Percentiles rank a stretch among this genome's conserved stretches.
Conservation (phyloP, 1,140 invertebrate genomes). For the Platorchestia sp. region DNA sequence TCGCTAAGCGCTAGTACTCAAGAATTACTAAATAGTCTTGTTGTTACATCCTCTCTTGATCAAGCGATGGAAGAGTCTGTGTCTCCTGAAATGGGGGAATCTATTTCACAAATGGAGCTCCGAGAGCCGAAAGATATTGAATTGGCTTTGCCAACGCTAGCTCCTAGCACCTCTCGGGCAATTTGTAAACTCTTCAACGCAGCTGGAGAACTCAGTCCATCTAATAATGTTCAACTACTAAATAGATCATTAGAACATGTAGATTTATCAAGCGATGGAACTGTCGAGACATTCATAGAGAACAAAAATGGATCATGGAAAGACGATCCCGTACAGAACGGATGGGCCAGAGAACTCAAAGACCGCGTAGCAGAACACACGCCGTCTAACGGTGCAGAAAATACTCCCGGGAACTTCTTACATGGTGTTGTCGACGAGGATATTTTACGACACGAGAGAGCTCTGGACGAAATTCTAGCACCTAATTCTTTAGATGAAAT, state of each 20-base stretch:
- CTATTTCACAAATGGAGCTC: neutral
- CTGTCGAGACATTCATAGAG: neutral
- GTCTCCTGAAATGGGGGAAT: neutral
- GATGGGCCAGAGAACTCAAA: neutral
- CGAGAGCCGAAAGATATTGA: neutral
- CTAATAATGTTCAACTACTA: neutral
- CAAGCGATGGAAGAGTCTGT: neutral
- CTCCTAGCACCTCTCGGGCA: conserved; percentile 5
- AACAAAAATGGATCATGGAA: neutral
- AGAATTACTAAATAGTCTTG: conserved; percentile 12
- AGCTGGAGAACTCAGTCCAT: conserved; percentile 14
- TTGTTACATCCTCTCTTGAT: conserved; percentile 17
- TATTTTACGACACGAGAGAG: conserved; percentile 28
- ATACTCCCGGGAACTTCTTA: neutral
- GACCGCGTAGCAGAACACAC: neutral
- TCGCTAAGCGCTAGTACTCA: conserved; percentile 35
- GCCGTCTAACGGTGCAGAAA: neutral
- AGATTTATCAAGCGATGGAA: neutral
- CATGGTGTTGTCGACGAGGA: neutral
- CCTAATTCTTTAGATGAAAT: neutral
- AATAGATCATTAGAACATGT: neutral
- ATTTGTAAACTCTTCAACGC: conserved; percentile 32
- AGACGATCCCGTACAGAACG: neutral
- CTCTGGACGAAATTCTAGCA: conserved; percentile 19
- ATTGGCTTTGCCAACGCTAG: conserved; percentile 20